Conservation (phyloP, 30 jellyfish, hydroid and myxozoan genomes). For the Aurelia aurita complex sp. Pacific region DNA sequence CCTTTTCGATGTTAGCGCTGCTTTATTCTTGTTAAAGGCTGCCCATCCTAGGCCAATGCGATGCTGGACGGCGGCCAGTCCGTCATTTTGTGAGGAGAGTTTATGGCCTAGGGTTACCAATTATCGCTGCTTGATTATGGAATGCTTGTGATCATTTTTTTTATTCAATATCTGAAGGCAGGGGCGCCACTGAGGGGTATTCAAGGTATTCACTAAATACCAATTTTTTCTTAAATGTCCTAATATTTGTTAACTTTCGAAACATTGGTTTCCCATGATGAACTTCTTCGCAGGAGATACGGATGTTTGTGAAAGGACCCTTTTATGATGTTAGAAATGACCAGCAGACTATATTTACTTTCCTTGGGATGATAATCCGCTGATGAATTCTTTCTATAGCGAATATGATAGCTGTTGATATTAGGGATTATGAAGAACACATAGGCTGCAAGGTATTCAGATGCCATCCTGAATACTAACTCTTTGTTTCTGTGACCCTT, state of each 20-base stretch:
- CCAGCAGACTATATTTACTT: not conserved
- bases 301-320: no score
- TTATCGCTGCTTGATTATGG: no score
- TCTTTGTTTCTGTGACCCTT: conserved; percentile 18
- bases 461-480: conserved; percentile 22
- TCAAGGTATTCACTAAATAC: conserved; percentile 41
- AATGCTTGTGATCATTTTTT: no score
- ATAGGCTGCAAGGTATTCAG: conserved; percentile 6
- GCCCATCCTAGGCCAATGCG: no score
- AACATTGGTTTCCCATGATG: not conserved
- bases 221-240: not conserved
- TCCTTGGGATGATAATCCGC: not conserved
- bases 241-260: not conserved
- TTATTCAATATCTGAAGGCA: no score
- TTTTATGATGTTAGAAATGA: not conserved
- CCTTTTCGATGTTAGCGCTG: no score
- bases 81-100: no score
- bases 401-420: not conserved
- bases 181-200: conserved; percentile 59
- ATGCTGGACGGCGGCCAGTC: no score
- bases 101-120: no score
- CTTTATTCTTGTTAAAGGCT: no score
- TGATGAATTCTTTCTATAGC: not conserved
- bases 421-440: not conserved
- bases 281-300: no score